phyloP scores from a whole-genome alignment of 1,140 invertebrate species.

The Bilobella aurantiaca region DNA sequence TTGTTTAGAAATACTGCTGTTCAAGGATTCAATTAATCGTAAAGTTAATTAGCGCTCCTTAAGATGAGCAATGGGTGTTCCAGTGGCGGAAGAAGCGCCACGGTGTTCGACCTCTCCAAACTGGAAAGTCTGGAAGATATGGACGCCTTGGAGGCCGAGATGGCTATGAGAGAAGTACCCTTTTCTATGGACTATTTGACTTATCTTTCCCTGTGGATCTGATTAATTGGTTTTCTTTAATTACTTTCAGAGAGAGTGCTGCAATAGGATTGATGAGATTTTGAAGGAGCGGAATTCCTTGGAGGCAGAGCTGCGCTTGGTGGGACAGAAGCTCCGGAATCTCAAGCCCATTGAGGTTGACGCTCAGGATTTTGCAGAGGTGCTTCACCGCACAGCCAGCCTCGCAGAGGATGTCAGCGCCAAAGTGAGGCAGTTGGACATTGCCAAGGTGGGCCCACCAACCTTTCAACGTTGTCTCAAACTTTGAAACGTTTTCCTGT shows the following conservation, averaged over 20 bases:
- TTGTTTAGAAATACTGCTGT: too few relatives aligned
- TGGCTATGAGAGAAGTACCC: slow-evolving; percentile 25
- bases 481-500: slow-evolving; percentile 15
- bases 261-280: slow-evolving; percentile 50
- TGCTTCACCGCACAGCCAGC: slow-evolving; percentile 75
- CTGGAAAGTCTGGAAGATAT: slow-evolving; percentile 25
- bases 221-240: slow-evolving; percentile 15
- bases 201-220: background rate
- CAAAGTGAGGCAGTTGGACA: slow-evolving; percentile 88
- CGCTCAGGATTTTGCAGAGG: slow-evolving; percentile 62
- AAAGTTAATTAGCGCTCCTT: too few relatives aligned
- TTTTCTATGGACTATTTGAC: too few relatives aligned
- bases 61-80: too few relatives aligned
- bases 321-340: slow-evolving; percentile 56
- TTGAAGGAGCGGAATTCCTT: slow-evolving; percentile 50
- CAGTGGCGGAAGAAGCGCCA: too few relatives aligned
- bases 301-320: slow-evolving; percentile 54
- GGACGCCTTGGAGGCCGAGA: slow-evolving; percentile 15
- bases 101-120: slow-evolving; percentile 19
- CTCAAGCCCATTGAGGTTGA: slow-evolving; percentile 57
- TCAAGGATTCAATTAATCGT: too few relatives aligned
- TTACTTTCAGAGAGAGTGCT: slow-evolving; percentile 46
- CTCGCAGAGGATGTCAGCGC: slow-evolving; percentile 88
- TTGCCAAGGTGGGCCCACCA: slow-evolving; percentile 63
- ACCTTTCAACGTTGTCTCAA: background rate